Base-by-base conservation (phyloP, 2,888 invertebrate genomes). In the Drosophila tripunctata region DNA sequence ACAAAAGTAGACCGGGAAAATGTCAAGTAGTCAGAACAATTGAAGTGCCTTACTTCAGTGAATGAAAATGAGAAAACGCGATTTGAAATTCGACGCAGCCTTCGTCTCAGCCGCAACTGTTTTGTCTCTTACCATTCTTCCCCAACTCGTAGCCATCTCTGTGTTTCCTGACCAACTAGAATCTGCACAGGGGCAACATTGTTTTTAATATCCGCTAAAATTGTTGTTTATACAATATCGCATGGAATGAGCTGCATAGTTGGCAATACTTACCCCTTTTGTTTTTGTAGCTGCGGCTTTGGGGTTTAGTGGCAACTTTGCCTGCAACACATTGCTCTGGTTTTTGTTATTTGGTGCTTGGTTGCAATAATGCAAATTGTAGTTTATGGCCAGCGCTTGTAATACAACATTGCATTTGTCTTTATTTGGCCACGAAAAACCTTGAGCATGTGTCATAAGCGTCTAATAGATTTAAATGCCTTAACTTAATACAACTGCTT, bases 141-240 rank as follows among this genome's bases (percentile, higher is more conserved):
- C 10, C 8, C 43, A 8, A 8, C 7, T 12, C 12, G 3, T 6
- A n/a, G 19, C 2, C 40, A 12, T 40, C 38, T 21, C 21, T 12
- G 12, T 31, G 47, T 55, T 55, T 67, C 55, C 74, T 48, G 65
- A 31, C 64, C 57, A 66, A 62, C 66, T 51, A 65, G 48, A 69
- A 71, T 62, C 36, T 62, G 21, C 48, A 56, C 58, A 57, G 67
- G 62, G 62, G 77, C 83, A 82, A 82, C 84, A 79, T 84, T 84
- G 87, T 86, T 84, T 84, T 84, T 86, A 84, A 84, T 84, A 84
- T 84, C 83, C 83, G 83, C 84, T 86, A 64, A 86, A 84, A 81
- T 84, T 84, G 81, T 83, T 83, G 83, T 80, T 76, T 86, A 86
- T 78, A 86, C 80, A 74, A 86, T 83, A 84, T 83, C 74, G 67